A percentile compares a stretch with the other conserved stretches of the same genome.
phyloP scores from a whole-genome alignment of 2,888 invertebrate species.

The Heliconius sara region DNA sequence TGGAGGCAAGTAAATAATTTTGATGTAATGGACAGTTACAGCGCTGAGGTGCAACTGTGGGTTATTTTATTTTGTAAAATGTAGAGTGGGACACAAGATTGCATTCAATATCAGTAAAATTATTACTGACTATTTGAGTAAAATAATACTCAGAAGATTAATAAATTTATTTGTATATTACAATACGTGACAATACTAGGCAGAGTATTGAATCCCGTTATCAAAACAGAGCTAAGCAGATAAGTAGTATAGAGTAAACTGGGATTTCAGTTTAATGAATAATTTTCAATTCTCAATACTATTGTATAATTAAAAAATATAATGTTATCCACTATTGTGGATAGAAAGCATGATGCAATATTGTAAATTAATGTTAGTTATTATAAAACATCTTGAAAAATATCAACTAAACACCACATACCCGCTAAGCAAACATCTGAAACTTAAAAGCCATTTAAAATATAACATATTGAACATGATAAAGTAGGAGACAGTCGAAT shows the following conservation, averaged over 20 bases:
- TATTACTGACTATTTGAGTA: background rate
- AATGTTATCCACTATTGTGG: background rate
- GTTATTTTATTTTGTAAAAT: conserved; percentile 1
- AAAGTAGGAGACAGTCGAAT: conserved; percentile 35
- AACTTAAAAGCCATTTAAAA: conserved; percentile 9
- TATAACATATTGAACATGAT: conserved; percentile 23
- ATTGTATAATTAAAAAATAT: background rate
- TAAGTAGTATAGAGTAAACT: too few relatives aligned
- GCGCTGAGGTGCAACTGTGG: background rate
- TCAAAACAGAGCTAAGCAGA: background rate
- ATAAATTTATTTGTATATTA: background rate
- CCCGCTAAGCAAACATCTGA: background rate
- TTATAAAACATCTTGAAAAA: background rate
- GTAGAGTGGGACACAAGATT: background rate
- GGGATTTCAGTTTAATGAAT: too few relatives aligned
- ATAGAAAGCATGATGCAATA: background rate
- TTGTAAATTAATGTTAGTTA: background rate
- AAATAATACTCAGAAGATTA: background rate
- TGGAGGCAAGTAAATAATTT: conserved; percentile 30
- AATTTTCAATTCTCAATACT: background rate
- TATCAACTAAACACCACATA: background rate
- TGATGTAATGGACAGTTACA: conserved; percentile 14
- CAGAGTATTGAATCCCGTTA: background rate
- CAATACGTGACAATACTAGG: background rate
- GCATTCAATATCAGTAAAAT: background rate